Evolutionary conservation across 2,797 vertebrate genomes (phyloP), one percentile per base, ranked within the genome.

Genomic region (Myioborus miniatus): DNA sequence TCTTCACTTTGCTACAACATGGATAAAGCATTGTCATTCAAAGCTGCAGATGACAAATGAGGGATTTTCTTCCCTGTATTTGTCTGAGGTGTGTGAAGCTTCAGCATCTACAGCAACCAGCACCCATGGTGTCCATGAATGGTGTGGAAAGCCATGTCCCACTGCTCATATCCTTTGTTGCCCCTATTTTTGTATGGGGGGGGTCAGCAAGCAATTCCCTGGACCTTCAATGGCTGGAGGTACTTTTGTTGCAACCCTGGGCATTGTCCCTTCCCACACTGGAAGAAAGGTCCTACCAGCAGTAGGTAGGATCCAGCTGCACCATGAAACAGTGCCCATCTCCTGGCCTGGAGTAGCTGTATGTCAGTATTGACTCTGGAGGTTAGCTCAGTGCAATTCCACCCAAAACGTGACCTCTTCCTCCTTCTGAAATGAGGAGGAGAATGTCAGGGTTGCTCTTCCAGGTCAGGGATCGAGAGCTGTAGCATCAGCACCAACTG

Each of bases 291-390:
- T 44, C 34, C 53, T 67, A 34, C 13, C 10, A 59, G 46, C 8
- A 65, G 36, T n/a, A n/a, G 53, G 53, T 22, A n/a, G 53, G 53
- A 64, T 5, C 11, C 0, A 0, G 16, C 0, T 70, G 67, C 62
- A 71, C 21, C 41, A 34, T 0, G 0, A 49, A 68, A 56, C 41
- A 46, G 22, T 58, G n/a, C 24, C 62, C 14, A 12, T 68, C 67
- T 87, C 46, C 62, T 67, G 36, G 27, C 14, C 11, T 4, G 17
- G 62, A 27, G 24, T 17, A 70, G 29, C 32, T 88, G 26, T 29
- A 26, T 70, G 52, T 37, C 76, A 36, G 4, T 41, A 15, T 36
- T 83, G 53, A n/a, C 34, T 90, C 55, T 81, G 43, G 36, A 12
- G 9, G 3, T 43, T 60, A 63, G 17, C 22, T 56, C 24, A 32